A percentile compares a stretch with the other conserved stretches of the same genome.
Conservation (phyloP, 1,140 invertebrate genomes). For the Pararge aegeria region DNA sequence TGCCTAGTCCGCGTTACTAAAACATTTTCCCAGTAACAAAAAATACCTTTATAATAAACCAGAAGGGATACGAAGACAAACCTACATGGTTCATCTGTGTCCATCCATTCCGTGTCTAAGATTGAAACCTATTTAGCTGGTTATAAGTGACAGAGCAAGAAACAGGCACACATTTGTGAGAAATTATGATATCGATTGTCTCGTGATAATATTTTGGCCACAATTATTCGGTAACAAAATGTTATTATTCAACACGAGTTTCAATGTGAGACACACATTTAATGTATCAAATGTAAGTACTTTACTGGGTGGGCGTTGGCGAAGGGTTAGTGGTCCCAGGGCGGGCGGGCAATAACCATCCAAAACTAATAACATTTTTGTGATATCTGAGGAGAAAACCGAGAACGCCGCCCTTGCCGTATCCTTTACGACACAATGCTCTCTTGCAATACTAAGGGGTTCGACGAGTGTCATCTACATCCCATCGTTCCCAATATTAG, state of each 20-base stretch:
- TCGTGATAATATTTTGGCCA: too few relatives aligned
- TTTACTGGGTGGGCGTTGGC: slow-evolving; percentile 43
- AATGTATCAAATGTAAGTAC: slow-evolving; percentile 32
- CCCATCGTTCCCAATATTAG: slow-evolving; percentile 34
- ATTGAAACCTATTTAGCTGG: too few relatives aligned
- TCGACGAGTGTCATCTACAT: slow-evolving; percentile 40
- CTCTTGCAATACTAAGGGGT: slow-evolving; percentile 52
- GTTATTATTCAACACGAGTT: neutral
- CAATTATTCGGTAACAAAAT: too few relatives aligned
- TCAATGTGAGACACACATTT: slow-evolving; percentile 13
- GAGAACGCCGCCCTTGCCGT: slow-evolving; percentile 50
- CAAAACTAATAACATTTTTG: slow-evolving; percentile 78
- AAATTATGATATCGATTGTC: too few relatives aligned
- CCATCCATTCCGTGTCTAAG: too few relatives aligned
- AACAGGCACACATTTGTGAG: too few relatives aligned
- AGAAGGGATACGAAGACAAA: too few relatives aligned
- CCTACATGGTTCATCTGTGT: too few relatives aligned
- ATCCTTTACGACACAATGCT: slow-evolving; percentile 63
- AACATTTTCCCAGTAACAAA: too few relatives aligned
- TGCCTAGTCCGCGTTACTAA: too few relatives aligned
- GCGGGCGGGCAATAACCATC: slow-evolving; percentile 67
- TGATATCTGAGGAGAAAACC: slow-evolving; percentile 58
- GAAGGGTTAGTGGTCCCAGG: slow-evolving; percentile 52
- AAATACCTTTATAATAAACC: too few relatives aligned
- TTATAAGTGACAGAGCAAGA: too few relatives aligned